Evolutionary conservation across 2,797 vertebrate species (phyloP), one percentile per base, ranked within the genome.

Genomic region (Sebastes iracundus): DNA sequence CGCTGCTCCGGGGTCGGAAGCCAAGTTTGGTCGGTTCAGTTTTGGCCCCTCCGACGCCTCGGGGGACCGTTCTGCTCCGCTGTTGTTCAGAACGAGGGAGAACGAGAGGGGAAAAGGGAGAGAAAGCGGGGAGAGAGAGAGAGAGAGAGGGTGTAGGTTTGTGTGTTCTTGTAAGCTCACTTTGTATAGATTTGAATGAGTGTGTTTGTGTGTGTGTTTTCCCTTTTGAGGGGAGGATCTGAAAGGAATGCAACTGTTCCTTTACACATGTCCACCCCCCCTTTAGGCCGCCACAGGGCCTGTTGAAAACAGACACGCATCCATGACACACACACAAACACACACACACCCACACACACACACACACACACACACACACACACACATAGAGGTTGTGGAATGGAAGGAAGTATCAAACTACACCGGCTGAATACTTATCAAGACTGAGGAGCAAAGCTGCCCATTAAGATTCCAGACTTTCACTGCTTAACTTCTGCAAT

Each of bases 341-440:
- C 82, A 77, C 72, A 68, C 73, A 77, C 64, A 77, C 73, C 28
- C 35, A 63, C 80, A 72, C 61, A 74, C 83, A 82, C 80, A 90
- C 77, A 79, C 67, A 70, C 80, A 78, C 84, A 75, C 55, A 81
- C 61, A 69, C 63, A 72, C 63, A 72, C 73, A 72, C 68, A 73
- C 80, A 78, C 85, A 75, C 49, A 82, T 53, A 61, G 67, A 90
- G 89, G 87, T 90, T 92, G 87, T 88, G 87, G 91, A 92, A 91
- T 94, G 87, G 91, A 93, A 90, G 93, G 92, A 93, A 95, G 94
- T 93, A 95, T 95, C 93, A 92, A 92, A 93, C 92, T 95, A 94
- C 93, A 93, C 90, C 70, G 87, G 86, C 89, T 81, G 93, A 94
- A 95, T 94, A 93, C 91, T 95, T 94, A 95, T 93, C 89, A 93